Evolutionary conservation across 2,113 vertebrate species (phyloP), one percentile per base, ranked within the genome.

Genomic region (Mobula hypostoma): DNA sequence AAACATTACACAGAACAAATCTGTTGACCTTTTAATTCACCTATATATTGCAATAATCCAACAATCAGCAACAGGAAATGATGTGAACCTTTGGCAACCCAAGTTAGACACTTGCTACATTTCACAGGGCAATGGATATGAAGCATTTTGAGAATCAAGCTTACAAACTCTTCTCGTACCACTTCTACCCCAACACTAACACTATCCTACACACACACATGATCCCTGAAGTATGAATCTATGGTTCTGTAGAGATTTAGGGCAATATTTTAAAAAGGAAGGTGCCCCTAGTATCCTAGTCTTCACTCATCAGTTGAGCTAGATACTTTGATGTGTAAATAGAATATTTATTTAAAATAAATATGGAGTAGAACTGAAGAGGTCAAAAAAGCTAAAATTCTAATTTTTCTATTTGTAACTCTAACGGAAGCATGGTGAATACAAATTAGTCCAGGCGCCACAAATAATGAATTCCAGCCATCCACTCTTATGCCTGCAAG

Each of bases 11-110:
- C 95, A 95, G 95, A 94, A 7, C 96, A 95, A 95, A 95, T 95
- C 95, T 96, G 95, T 96, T 97, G 96, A 96, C 96, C 96, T 96
- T 96, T 95, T 95, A 95, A 96, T 95, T 96, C 95, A 95, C 95
- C 95, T 96, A 95, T 94, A 96, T 95, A 95, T 96, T 7, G 0
- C 48, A 90, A 94, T 95, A 96, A 94, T 95, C 95, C 95, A 93
- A 94, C 96, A 96, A 96, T 96, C 95, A 96, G 94, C 95, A 95
- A 95, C 94, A 96, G 94, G 94, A 96, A 97, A 96, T 96, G 94
- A 96, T 96, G 96, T 95, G 94, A 94, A 96, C 96, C 95, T 94
- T 94, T 94, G 94, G 95, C 92, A 80, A 96, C 95, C 95, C 95
- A 95, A 95, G 95, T 96, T 95, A 96, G 93, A 95, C 95, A 94